Conservation (phyloP, 2,113 vertebrate species). For the Anoplopoma fimbria region DNA sequence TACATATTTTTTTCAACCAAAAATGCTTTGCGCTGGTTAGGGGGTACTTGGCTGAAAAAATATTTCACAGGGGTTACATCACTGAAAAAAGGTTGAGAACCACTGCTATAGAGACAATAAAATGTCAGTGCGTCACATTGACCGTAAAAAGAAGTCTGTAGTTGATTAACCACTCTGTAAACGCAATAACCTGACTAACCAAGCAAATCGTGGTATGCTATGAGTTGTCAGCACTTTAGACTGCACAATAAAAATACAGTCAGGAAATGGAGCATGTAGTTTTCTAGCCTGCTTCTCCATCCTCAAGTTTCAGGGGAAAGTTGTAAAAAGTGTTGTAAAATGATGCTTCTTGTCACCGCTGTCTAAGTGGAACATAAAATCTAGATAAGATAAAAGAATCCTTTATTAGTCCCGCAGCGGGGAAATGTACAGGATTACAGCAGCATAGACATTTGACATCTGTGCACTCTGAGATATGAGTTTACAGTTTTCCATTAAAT, state of each 20-base stretch:
- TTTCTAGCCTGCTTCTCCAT: background rate
- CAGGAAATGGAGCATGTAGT: background rate
- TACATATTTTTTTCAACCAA: no score
- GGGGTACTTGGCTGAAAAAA: no score
- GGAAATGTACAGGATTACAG: no score
- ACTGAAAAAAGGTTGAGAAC: no score
- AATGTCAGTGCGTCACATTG: background rate
- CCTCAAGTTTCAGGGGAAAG: background rate
- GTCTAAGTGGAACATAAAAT: background rate
- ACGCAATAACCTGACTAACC: background rate
- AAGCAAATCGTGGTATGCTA: background rate
- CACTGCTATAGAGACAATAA: no score
- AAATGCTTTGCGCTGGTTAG: no score
- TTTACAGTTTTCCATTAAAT: background rate
- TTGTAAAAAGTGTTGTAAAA: background rate
- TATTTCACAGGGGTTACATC: no score
- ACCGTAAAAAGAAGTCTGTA: background rate
- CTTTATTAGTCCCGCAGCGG: no score
- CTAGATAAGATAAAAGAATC: no score
- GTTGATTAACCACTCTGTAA: background rate
- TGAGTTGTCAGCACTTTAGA: background rate
- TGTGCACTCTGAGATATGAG: background rate
- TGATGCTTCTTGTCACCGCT: background rate
- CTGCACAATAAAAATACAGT: background rate
- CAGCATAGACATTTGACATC: no score